Evolutionary conservation across 1,140 invertebrate genomes (phyloP), one percentile per base, ranked within the genome.

Genomic region (Habropoda laboriosa): DNA sequence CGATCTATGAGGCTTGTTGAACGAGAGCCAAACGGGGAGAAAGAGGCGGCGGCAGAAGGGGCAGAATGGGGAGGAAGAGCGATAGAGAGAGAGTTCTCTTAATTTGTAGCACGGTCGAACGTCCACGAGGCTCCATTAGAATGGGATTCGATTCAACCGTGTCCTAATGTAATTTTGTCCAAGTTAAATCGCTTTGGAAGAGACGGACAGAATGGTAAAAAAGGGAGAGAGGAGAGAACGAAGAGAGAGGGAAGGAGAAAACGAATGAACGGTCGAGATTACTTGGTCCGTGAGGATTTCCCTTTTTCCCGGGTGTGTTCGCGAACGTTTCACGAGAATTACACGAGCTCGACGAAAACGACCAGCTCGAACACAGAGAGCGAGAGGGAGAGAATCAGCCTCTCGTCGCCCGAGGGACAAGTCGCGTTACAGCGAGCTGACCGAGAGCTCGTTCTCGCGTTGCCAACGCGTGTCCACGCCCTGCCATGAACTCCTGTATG

Each of bases 171-270:
- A 74, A 74, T 70, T 21, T 64, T 68, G 38, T 16, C 32, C 16
- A 47, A 82, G 66, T 82, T 73, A 67, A 78, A 78, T 78, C 66
- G 66, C 55, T 77, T 77, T 77, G 13, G 51, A 55, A 35, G 38
- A 40, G 21, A 35, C 42, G 27, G 42, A 13, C 12, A 38, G 13
- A 24, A n/a, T 21, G 47, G 7, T 21, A 13, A 16, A 8, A 24
- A 30, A 18, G 12, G 3, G 45, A 32, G 24, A 21, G 7, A 10
- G 27, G 1, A 27, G 12, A 27, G n/a, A 38, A 45, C 12, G 6
- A n/a, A 3, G 24, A 27, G 21, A 1, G 8, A 21, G n/a, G 38
- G 58, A 49, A 1, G 42, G 16, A 53, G 12, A n/a, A n/a, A n/a
- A n/a, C n/a, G n/a, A n/a, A n/a, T n/a, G n/a, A n/a, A n/a, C 38